Evolutionary conservation across 2,888 invertebrate species (phyloP), one percentile per base, ranked within the genome.

Genomic region (Athalia cordata): DNA sequence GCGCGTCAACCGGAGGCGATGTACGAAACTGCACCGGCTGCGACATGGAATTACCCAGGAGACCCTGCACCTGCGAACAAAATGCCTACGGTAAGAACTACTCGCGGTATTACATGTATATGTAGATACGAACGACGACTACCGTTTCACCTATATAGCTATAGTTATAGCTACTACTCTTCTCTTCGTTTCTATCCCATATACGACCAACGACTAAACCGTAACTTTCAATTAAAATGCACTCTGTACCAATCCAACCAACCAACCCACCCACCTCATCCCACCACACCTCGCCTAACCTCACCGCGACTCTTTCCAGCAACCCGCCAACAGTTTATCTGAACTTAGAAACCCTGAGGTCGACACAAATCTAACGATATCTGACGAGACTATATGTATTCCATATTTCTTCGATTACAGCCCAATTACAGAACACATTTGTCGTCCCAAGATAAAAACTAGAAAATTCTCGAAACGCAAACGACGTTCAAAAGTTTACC

Each of bases 11-110:
- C 82, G 97, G 97, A 84, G 98, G 97, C 85, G 97, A 96, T 86
- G 97, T 96, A 88, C 97, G 94, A 92, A 97, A 97, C 91, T 96
- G 94, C 85, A 97, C 96, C 82, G 97, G 97, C 62, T 95, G 94
- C 87, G 95, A 93, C 92, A 95, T 93, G 13, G 87, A 85, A 79
- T 88, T 89, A 65, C 91, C 90, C 89, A 95, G 90, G 81, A 94
- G 91, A 85, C 94, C 94, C 89, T 93, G 93, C 81, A 94, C 93
- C 92, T 92, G 84, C 47, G 45, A 57, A 55, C 52, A 59, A 45
- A 72, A 72, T 59, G 72, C 45, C 72, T 72, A 70, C 47, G 59
- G 72, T 59, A 59, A 72, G 57, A 59, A 57, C 72, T 68, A 50
- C 9, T 55, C 29, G 29, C 29, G 29, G 29, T 29, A 29, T 29